Conservation (phyloP, 2,888 invertebrate genomes). For the Xestia sexstrigata region DNA sequence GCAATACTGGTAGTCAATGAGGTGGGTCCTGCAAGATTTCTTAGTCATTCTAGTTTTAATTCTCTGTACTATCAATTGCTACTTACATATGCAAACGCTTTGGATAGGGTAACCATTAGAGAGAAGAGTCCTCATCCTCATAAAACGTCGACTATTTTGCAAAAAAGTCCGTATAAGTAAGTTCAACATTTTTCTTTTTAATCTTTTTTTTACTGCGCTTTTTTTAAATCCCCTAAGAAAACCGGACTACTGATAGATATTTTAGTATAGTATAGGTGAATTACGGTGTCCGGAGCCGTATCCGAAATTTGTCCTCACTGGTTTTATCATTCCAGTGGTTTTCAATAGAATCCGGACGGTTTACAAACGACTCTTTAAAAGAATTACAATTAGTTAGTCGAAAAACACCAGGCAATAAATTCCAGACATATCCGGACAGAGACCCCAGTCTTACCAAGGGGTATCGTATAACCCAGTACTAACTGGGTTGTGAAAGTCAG, state of each 20-base stretch:
- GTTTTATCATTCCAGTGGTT: neutral
- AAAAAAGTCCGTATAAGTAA: neutral
- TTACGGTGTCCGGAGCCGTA: neutral
- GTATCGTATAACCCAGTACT: too few species aligned
- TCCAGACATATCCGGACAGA: too few species aligned
- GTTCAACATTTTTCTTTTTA: neutral
- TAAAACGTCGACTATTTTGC: neutral
- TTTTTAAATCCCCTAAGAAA: neutral
- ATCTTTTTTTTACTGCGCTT: too few species aligned
- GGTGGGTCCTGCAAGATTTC: neutral
- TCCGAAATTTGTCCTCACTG: neutral
- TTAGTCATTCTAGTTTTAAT: constrained; percentile 37
- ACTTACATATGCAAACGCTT: constrained; percentile 30
- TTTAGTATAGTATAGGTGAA: neutral
- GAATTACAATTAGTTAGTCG: too few species aligned
- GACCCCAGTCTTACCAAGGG: too few species aligned
- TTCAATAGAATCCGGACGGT: neutral
- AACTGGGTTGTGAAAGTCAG: too few species aligned
- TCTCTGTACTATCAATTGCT: constrained; percentile 1
- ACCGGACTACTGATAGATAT: neutral
- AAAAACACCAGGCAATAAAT: neutral
- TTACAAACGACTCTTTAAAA: neutral
- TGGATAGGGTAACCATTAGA: neutral
- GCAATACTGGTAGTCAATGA: constrained; percentile 1
- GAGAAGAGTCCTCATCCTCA: neutral